A percentile compares a stretch with the other conserved stretches of the same genome.
Evolutionary conservation across 1,140 invertebrate species (phyloP).

Genomic region (Caerostris darwini): DNA sequence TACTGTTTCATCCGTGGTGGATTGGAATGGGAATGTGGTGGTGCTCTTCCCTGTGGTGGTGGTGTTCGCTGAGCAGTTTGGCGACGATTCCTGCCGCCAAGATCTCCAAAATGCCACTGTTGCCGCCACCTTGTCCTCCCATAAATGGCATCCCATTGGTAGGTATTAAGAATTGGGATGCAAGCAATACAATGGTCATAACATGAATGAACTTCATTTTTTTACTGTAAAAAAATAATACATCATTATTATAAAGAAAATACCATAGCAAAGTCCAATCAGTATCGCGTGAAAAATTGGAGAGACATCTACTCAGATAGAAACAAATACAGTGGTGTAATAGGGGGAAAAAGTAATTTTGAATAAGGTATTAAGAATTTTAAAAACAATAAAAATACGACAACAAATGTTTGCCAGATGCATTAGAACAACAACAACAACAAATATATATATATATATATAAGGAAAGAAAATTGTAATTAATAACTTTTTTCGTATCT

Average conservation of each 20-base stretch:
- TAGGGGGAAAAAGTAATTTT: too few relatives aligned
- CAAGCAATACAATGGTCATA: neutral
- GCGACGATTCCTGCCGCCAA: slow-evolving; percentile 28
- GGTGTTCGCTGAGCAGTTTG: slow-evolving; percentile 2
- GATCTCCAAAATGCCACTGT: neutral
- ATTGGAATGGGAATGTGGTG: slow-evolving; percentile 37
- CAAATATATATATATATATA: too few relatives aligned
- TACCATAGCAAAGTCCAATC: too few relatives aligned
- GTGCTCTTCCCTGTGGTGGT: slow-evolving; percentile 21
- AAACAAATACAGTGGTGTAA: too few relatives aligned
- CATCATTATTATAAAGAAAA: neutral
- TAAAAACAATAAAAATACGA: too few relatives aligned
- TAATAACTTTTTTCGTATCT: too few relatives aligned
- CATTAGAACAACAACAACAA: too few relatives aligned
- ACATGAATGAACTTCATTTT: neutral
- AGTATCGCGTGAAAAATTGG: too few relatives aligned
- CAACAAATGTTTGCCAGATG: too few relatives aligned
- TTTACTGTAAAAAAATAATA: neutral
- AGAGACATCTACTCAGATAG: too few relatives aligned
- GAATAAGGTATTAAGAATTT: too few relatives aligned
- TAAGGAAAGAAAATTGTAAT: too few relatives aligned
- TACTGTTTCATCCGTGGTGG: neutral
- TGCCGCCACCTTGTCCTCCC: slow-evolving; percentile 1
- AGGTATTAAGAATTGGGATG: neutral
- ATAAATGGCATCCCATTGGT: neutral